Percentiles rank a stretch among this genome's conserved stretches.
phyloP scores from a whole-genome alignment of 2,113 vertebrate species.

The Peucedramus taeniatus region DNA sequence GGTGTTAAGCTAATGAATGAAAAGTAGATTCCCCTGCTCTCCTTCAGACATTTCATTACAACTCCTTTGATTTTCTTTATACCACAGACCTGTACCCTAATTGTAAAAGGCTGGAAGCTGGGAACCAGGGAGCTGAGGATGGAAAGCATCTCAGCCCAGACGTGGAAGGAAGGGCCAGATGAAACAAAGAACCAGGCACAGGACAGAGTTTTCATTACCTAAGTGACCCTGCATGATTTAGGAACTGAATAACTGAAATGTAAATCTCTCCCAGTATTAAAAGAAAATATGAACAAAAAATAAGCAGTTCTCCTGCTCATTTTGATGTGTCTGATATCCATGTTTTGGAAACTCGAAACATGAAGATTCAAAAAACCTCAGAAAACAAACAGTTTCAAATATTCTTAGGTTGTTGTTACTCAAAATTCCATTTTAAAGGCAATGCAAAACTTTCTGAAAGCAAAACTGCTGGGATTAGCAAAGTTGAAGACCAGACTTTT shows the following conservation, averaged over 20 bases:
- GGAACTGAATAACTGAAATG: neutral
- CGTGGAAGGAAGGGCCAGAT: neutral
- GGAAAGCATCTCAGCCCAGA: neutral
- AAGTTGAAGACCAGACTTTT: neutral
- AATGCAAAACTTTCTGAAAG: neutral
- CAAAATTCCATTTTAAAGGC: neutral
- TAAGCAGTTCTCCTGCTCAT: neutral
- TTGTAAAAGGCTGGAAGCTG: neutral
- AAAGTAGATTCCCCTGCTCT: neutral
- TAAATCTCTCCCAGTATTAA: neutral
- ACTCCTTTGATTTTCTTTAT: neutral
- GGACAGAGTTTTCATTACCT: neutral
- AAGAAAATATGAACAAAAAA: neutral
- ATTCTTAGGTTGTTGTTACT: neutral
- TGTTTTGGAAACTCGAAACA: neutral
- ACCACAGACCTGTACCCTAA: neutral
- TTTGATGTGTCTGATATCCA: neutral
- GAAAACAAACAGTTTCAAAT: neutral
- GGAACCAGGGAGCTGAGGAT: neutral
- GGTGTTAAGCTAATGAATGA: neutral
- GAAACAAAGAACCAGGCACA: neutral
- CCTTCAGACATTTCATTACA: neutral
- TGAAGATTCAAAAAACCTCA: accelerated
- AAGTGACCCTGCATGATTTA: neutral
- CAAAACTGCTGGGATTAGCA: neutral